Base-by-base conservation (phyloP, 2,888 invertebrate genomes). In the Gari tellinella region DNA sequence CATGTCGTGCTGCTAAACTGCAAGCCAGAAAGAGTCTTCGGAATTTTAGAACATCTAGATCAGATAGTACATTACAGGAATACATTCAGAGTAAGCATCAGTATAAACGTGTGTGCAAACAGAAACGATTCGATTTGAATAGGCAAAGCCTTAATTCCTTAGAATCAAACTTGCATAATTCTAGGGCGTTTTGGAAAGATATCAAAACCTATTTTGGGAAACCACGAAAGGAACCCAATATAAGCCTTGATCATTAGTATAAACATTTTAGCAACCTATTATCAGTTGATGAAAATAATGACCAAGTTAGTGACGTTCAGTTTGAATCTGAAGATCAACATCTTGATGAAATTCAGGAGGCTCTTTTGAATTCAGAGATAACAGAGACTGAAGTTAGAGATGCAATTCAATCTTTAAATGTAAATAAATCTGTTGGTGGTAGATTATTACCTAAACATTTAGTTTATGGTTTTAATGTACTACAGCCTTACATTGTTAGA, bases 211-310 rank as follows among this genome's bases (percentile, higher is more conserved):
- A 45, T 8, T 23, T 26, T n/a, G 31, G 31, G 3, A 49, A 48
- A 49, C 19, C 26, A 4, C 37, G 38, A 21, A 8, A 8, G 1
- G 15, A 31, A 31, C 19, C 21, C 3, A 26, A 48, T 2, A 31
- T 60, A 10, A n/a, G 48, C 3, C 15, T 48, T 2, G 49, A 60
- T 21, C 23, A 25, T 10, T 60, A 37, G 31, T 37, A 48, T 38
- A n/a, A 49, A 15, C 37, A 60, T 49, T 60, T 60, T 25, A 40
- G 23, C n/a, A n/a, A n/a, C n/a, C n/a, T n/a, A n/a, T n/a, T n/a
- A n/a, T n/a, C n/a, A 8, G 17, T n/a, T 19, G 40, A 41, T 56
- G 21, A 40, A 23, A 14, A 40, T 21, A 21, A 12, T 14, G n/a
- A 46, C 12, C 8, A 46, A 21, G n/a, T 12, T 10, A 46, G 7